phyloP scores from a whole-genome alignment of 2,888 invertebrate species.

The Agonopterix heracliana region DNA sequence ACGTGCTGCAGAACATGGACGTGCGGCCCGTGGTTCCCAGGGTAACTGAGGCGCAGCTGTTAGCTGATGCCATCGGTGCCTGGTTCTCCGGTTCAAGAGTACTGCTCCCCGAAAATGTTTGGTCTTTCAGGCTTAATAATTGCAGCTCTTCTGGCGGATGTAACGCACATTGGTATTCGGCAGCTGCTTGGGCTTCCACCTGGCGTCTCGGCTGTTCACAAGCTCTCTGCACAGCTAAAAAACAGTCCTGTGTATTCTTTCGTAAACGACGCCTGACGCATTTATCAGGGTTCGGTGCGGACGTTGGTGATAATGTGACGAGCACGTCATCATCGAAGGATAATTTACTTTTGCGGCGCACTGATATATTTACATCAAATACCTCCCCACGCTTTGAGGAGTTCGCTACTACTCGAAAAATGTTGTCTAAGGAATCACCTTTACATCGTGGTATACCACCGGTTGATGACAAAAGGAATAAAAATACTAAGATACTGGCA shows the following conservation, averaged over 20 bases:
- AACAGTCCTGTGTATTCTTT: conserved; percentile 46
- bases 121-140: conserved; percentile 53
- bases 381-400: conserved; percentile 35
- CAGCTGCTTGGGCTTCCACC: conserved; percentile 65
- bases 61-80: conserved; percentile 62
- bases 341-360: conserved; percentile 45
- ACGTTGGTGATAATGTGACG: neutral
- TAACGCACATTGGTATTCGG: conserved; percentile 62
- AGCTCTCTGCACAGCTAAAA: conserved; percentile 54
- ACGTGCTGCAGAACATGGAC: conserved; percentile 66
- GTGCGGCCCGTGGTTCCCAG: conserved; percentile 54
- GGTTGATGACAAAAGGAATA: conserved; percentile 20
- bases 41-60: conserved; percentile 59
- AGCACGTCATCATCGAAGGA: conserved; percentile 11
- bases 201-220: conserved; percentile 67
- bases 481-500: conserved; percentile 51
- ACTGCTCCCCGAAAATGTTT: conserved; percentile 50
- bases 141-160: conserved; percentile 63
- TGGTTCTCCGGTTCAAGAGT: conserved; percentile 66
- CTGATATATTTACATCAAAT: conserved; percentile 36
- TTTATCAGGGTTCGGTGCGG: conserved; percentile 1
- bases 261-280: conserved; percentile 37
- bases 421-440: conserved; percentile 34
- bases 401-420: conserved; percentile 26
- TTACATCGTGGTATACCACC: conserved; percentile 44